These are phyloP conservation scores for Ailuropoda melanoleuca DNA, from an alignment of 2,113 vertebrate species.

Conservation along the genomic window DNA sequence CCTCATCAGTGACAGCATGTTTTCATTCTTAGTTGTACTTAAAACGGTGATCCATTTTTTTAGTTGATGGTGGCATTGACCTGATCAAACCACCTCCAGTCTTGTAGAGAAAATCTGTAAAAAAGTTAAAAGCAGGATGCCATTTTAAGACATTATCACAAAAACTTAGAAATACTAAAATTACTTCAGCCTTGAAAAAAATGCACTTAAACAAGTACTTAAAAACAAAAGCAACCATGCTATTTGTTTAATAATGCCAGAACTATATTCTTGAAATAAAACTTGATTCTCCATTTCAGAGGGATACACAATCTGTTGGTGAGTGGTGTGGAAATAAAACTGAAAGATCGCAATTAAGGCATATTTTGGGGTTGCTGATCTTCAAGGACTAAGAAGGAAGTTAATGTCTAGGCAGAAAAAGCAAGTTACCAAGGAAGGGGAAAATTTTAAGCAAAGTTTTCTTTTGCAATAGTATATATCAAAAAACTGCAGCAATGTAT, in stretches of 20 bases:
- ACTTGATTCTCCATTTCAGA: neutral
- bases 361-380: neutral
- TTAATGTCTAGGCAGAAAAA: neutral
- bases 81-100: neutral
- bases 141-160: neutral
- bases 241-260: neutral
- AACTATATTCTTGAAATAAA: conserved; percentile 4
- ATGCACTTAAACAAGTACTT: neutral
- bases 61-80: neutral
- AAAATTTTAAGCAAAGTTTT: neutral
- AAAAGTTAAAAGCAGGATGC: neutral
- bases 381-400: neutral
- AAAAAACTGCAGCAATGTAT: neutral
- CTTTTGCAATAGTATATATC: neutral
- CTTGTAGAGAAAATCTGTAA: neutral
- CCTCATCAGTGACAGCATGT: neutral
- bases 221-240: neutral
- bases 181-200: neutral
- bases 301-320: neutral
- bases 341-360: neutral
- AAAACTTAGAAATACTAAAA: neutral
- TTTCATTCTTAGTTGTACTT: neutral
- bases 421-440: neutral
- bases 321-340: neutral
- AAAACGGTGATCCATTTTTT: neutral